phyloP scores from a whole-genome alignment of 2,113 vertebrate genomes.

The Tenebrosternarchus preto region DNA sequence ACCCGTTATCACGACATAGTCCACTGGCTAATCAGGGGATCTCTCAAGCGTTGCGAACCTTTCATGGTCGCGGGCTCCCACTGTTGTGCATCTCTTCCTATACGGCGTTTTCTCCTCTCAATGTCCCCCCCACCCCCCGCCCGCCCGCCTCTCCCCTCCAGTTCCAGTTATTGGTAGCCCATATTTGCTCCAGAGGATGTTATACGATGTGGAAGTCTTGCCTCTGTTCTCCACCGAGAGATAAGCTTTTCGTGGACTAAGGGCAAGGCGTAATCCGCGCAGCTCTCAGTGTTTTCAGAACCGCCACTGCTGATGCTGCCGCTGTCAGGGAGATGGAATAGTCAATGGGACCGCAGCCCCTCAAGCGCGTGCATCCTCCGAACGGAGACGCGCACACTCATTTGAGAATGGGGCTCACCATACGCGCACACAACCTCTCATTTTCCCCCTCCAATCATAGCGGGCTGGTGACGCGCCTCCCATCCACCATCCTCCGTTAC shows the following conservation, averaged over 20 bases:
- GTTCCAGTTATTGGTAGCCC: slow-evolving; percentile 78
- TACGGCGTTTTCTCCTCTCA: slow-evolving; percentile 64
- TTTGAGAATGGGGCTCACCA: slow-evolving; percentile 77
- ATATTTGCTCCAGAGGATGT: slow-evolving; percentile 74
- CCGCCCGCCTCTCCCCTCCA: slow-evolving; percentile 67
- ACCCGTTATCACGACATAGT: slow-evolving; percentile 84
- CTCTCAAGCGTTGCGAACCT: slow-evolving; percentile 76
- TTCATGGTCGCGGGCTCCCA: slow-evolving; percentile 83
- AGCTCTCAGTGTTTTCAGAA: slow-evolving; percentile 62
- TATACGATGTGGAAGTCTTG: slow-evolving; percentile 45
- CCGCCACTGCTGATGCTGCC: slow-evolving; percentile 69
- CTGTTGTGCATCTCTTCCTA: slow-evolving; percentile 68
- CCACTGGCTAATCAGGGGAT: slow-evolving; percentile 75
- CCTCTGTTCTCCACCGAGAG: slow-evolving; percentile 55
- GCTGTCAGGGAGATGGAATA: slow-evolving; percentile 80
- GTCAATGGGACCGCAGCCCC: slow-evolving; percentile 85
- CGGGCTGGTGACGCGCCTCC: slow-evolving; percentile 39
- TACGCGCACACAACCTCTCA: slow-evolving; percentile 58
- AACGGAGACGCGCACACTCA: slow-evolving; percentile 71
- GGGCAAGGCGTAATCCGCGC: slow-evolving; percentile 74
- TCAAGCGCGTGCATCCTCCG: slow-evolving; percentile 72
- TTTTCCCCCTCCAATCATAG: slow-evolving; percentile 57
- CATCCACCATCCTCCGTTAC: slow-evolving; percentile 30
- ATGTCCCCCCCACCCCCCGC: slow-evolving; percentile 65
- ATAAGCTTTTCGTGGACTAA: slow-evolving; percentile 53